phyloP scores from a whole-genome alignment of 30 jellyfish, hydroid and myxozoan genomes.

The Nemopilema nomurai region DNA sequence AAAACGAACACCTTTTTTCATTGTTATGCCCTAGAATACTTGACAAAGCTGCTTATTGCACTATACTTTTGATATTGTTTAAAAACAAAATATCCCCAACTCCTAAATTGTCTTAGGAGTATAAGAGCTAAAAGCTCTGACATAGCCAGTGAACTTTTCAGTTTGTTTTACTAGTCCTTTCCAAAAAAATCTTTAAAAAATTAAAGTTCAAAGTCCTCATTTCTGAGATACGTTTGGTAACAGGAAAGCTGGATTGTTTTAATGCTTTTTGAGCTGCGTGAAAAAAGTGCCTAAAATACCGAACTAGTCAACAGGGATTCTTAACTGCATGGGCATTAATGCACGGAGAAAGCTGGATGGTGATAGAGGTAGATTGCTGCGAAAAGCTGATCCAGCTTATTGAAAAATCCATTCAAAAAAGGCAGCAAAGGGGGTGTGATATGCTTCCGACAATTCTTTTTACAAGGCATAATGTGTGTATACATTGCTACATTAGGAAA shows the following conservation, averaged over 20 bases:
- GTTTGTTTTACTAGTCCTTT: no score
- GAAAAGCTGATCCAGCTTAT: not conserved
- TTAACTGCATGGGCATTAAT: not conserved
- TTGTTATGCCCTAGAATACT: no score
- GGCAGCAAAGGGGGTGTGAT: conserved; percentile 9
- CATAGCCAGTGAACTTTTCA: no score
- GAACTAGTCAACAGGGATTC: conserved; percentile 8
- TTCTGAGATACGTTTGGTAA: not conserved
- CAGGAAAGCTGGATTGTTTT: not conserved
- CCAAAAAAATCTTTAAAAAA: no score
- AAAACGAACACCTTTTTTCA: no score
- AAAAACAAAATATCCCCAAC: no score
- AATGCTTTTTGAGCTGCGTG: not conserved
- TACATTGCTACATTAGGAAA: not conserved
- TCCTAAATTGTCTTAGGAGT: no score
- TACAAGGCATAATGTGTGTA: not conserved
- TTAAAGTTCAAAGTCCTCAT: not conserved
- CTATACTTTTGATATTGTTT: no score
- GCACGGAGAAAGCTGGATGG: not conserved
- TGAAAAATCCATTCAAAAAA: not conserved
- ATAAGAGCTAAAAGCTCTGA: no score
- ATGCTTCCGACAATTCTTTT: not conserved
- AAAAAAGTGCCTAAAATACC: not conserved
- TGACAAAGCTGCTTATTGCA: no score
- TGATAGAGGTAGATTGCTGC: not conserved